Evolutionary conservation across 2,888 invertebrate genomes (phyloP).

Genomic region (Colletes collaris): DNA sequence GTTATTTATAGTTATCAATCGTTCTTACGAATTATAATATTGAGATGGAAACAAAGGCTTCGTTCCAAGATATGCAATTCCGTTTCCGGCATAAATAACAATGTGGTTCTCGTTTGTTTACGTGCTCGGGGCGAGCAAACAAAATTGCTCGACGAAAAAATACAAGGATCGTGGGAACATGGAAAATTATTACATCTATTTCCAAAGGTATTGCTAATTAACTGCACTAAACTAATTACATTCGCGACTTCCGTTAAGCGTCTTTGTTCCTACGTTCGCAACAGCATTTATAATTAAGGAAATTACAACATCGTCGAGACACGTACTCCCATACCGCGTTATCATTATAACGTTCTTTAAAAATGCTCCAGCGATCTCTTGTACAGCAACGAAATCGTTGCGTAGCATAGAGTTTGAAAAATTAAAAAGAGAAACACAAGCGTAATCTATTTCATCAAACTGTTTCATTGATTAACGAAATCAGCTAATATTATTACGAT

Average conservation of each 20-base stretch:
- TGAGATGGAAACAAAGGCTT: too few relatives aligned
- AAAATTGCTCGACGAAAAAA: neutral
- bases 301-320: conserved; percentile 11
- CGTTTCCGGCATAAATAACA: neutral
- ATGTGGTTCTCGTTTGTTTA: neutral
- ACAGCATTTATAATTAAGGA: conserved; percentile 18
- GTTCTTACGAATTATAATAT: too few relatives aligned
- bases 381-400: too few relatives aligned
- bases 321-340: neutral
- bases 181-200: neutral
- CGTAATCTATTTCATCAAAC: too few relatives aligned
- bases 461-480: too few relatives aligned
- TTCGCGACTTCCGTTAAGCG: conserved; percentile 5
- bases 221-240: conserved; percentile 16
- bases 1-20: too few relatives aligned
- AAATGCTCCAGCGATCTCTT: neutral
- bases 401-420: too few relatives aligned
- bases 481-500: too few relatives aligned
- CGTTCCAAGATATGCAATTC: neutral
- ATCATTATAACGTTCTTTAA: neutral
- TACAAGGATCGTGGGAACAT: neutral
- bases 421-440: too few relatives aligned
- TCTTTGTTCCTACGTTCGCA: conserved; percentile 13
- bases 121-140: neutral
- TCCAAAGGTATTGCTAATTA: conserved; percentile 24